These are phyloP conservation scores for Serripes groenlandicus DNA, from an alignment of 2,888 invertebrate species.

Conservation along the genomic window DNA sequence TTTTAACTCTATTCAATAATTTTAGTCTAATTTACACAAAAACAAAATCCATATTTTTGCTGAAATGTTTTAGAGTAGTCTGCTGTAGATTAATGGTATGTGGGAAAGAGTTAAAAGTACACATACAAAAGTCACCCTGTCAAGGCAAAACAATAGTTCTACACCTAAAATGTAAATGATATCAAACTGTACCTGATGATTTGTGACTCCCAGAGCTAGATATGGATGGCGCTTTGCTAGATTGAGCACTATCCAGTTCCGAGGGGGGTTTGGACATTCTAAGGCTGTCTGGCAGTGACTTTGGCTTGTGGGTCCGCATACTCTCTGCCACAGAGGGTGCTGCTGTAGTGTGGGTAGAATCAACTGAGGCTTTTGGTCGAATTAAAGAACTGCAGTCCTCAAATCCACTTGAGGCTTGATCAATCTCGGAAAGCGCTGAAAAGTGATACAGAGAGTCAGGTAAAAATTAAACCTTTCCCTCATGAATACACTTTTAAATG, in stretches of 20 bases:
- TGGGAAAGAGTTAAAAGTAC: too few species aligned
- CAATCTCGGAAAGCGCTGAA: constrained; percentile 71
- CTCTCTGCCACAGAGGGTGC: constrained; percentile 67
- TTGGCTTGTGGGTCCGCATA: constrained; percentile 60
- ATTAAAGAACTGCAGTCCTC: constrained; percentile 80
- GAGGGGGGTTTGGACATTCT: constrained; percentile 48
- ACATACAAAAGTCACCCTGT: too few species aligned
- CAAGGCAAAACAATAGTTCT: too few species aligned
- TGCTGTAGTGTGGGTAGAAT: constrained; percentile 67
- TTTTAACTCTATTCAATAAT: too few species aligned
- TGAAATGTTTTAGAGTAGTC: too few species aligned
- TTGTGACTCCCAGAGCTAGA: constrained; percentile 68
- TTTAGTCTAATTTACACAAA: too few species aligned
- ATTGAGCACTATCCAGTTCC: constrained; percentile 50
- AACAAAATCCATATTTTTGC: too few species aligned
- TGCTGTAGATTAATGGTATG: too few species aligned
- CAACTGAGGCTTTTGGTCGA: constrained; percentile 64
- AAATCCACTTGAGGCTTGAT: constrained; percentile 83
- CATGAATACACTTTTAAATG: background rate
- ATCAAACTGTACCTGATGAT: constrained; percentile 55
- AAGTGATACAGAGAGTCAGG: background rate
- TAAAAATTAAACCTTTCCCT: too few species aligned
- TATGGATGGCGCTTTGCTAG: constrained; percentile 68
- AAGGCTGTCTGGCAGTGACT: constrained; percentile 60
- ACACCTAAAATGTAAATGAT: too few species aligned